Base-by-base conservation (phyloP, 2,888 invertebrate species). In the Lissocephala sabroskyi region DNA sequence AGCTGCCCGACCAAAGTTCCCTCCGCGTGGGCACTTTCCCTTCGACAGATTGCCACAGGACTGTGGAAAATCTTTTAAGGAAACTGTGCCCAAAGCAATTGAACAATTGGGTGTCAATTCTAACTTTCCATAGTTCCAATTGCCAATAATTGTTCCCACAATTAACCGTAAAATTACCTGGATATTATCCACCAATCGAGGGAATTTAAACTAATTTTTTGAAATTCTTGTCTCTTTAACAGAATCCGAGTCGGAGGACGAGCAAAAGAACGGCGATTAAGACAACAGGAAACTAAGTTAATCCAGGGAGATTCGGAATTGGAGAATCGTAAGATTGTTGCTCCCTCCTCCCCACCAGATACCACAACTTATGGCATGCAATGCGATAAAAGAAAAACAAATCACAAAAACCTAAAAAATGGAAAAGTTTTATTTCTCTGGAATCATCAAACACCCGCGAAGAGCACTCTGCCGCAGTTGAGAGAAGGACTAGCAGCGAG, bases 221-320 rank as follows among this genome's bases (percentile, higher is more conserved):
- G 10, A 49, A 32, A 36, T 45, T n/a, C 41, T 81, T 74, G 2
- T n/a, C n/a, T n/a, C n/a, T n/a, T n/a, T n/a, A n/a, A n/a, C 50
- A 85, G 85, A 85, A 75, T 82, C 83, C 14, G 85, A 84, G 71
- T 85, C 85, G 50, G 85, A 85, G 51, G 85, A 84, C 56, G 85
- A 85, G 53, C 82, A 81, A 56, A 81, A 75, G 49, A 68, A 77
- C 50, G 80, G 70, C 59, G 80, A 81, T 55, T 78, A 80, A 77
- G 59, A 62, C 61, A n/a, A n/a, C n/a, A n/a, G n/a, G n/a, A n/a
- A n/a, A n/a, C n/a, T n/a, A n/a, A n/a, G n/a, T n/a, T n/a, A n/a
- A n/a, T n/a, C n/a, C n/a, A n/a, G n/a, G n/a, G n/a, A n/a, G n/a
- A n/a, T n/a, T n/a, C n/a, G n/a, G n/a, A n/a, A n/a, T n/a, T n/a